Evolutionary conservation across 2,888 invertebrate genomes (phyloP).

Genomic region (Hyposoter dolosus): DNA sequence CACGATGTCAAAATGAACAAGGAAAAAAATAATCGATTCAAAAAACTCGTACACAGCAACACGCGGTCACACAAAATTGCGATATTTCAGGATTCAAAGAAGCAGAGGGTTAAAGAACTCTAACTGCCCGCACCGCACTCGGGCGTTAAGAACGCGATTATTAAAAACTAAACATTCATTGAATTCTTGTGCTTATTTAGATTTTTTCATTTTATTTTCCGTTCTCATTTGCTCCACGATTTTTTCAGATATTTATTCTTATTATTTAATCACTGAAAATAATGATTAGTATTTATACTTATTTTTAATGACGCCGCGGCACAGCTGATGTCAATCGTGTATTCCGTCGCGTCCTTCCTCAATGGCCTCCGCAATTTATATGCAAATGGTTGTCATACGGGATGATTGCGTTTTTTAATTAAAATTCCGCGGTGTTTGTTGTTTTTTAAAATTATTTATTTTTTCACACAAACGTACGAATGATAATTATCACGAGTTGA

Average conservation of each 20-base stretch:
- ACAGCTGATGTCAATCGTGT: not conserved
- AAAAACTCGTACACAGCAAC: constrained; percentile 40
- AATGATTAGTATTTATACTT: not conserved
- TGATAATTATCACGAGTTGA: constrained; percentile 36
- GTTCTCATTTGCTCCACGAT: not conserved
- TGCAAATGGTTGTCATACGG: not conserved
- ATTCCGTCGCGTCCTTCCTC: not conserved
- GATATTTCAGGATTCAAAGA: not conserved
- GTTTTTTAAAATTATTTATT: not conserved
- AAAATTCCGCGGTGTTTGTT: not conserved
- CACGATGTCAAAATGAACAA: not conserved
- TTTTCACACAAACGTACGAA: constrained; percentile 13
- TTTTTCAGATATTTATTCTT: not conserved
- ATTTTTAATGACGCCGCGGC: not conserved
- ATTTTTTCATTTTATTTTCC: constrained; percentile 33
- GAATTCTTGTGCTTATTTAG: constrained; percentile 2
- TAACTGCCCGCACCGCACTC: constrained; percentile 53
- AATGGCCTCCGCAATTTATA: not conserved
- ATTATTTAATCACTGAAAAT: not conserved
- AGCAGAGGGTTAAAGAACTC: not conserved
- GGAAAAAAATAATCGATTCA: constrained; percentile 7
- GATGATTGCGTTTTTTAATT: constrained; percentile 1
- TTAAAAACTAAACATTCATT: constrained; percentile 26
- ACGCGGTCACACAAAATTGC: constrained; percentile 30
- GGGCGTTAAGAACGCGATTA: constrained; percentile 31